Evolutionary conservation across 2,797 vertebrate genomes (phyloP).

Genomic region (Nasua narica): DNA sequence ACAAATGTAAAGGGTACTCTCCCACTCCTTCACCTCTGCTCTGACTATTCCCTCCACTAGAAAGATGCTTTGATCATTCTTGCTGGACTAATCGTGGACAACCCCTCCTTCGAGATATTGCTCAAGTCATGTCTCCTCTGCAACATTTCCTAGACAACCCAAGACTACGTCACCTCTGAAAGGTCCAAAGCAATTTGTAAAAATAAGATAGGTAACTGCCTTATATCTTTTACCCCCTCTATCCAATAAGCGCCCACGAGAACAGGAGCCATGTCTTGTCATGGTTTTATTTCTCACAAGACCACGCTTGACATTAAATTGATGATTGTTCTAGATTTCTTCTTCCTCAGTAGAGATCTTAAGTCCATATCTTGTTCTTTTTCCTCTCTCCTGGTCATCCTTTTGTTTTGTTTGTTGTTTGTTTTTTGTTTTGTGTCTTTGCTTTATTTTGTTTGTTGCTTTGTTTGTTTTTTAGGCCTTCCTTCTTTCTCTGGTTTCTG

Average conservation of each 20-base stretch:
- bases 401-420: too few species aligned
- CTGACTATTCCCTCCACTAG: neutral
- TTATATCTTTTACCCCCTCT: neutral
- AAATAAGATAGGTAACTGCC: neutral
- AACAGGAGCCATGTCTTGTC: neutral
- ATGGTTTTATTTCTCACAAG: neutral
- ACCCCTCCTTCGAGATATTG: neutral
- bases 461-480: neutral
- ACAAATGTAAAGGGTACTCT: neutral
- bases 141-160: neutral
- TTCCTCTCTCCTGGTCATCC: neutral
- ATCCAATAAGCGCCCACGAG: neutral
- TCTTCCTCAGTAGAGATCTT: neutral
- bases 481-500: constrained; percentile 14
- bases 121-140: neutral
- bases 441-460: neutral
- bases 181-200: neutral
- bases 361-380: neutral
- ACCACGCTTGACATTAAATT: neutral
- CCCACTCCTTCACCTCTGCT: neutral
- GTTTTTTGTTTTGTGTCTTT: neutral
- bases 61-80: neutral
- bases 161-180: neutral
- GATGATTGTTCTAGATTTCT: constrained; percentile 14
- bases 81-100: neutral